These are phyloP conservation scores for Horisme vitalbata DNA, from an alignment of 2,888 invertebrate genomes.

Conservation along the genomic window DNA sequence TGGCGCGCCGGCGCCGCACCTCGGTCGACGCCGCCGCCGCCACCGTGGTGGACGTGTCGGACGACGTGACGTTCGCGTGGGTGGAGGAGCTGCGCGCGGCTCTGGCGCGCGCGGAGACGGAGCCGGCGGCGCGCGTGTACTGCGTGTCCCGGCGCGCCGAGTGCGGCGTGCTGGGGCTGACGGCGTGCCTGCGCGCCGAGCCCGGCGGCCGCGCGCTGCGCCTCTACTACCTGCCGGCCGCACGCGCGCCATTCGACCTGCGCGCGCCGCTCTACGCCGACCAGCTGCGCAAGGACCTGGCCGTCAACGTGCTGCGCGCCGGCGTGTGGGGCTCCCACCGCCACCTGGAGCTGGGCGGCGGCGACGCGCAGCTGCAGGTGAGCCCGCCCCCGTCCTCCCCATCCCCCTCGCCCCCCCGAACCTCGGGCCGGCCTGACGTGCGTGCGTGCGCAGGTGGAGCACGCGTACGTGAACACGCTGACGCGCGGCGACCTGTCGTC, in stretches of 20 bases:
- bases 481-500: conserved; percentile 96
- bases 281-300: conserved; percentile 89
- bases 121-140: conserved; percentile 83
- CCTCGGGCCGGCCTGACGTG: background rate
- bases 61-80: conserved; percentile 88
- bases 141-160: conserved; percentile 86
- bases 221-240: conserved; percentile 87
- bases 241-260: conserved; percentile 83
- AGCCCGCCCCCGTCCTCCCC: no score
- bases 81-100: conserved; percentile 90
- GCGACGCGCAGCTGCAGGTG: conserved; percentile 65
- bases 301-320: conserved; percentile 92
- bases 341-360: conserved; percentile 85
- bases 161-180: conserved; percentile 93
- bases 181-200: conserved; percentile 95
- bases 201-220: conserved; percentile 91
- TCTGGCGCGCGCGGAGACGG: conserved; percentile 85
- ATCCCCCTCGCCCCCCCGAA: background rate
- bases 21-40: conserved; percentile 47
- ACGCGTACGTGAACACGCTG: conserved; percentile 97
- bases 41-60: conserved; percentile 85
- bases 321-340: conserved; percentile 94
- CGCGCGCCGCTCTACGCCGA: conserved; percentile 81
- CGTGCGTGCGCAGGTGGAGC: conserved; percentile 88
- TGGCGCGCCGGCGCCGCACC: conserved; percentile 85